These are phyloP conservation scores for Drosophila limbata DNA, from an alignment of 2,888 invertebrate genomes.

Conservation along the genomic window DNA sequence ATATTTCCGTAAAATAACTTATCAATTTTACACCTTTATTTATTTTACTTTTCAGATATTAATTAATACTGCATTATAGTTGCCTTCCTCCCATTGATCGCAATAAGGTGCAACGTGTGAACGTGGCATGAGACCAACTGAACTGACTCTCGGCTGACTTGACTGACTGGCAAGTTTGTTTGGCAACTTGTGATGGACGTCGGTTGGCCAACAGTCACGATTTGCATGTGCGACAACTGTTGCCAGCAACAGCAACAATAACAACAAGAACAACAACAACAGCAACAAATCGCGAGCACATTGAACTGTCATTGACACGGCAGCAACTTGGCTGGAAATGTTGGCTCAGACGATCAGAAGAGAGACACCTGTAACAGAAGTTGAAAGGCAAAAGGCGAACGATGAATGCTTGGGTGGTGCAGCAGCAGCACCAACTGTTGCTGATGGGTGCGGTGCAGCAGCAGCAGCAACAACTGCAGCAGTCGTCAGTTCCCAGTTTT, in stretches of 20 bases:
- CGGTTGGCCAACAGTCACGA: conserved; percentile 77
- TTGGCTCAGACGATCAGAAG: conserved; percentile 41
- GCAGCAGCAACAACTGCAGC: conserved; percentile 32
- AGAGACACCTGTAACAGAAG: conserved; percentile 74
- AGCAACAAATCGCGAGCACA: conserved; percentile 76
- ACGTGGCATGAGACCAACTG: conserved; percentile 27
- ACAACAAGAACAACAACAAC: conserved; percentile 34
- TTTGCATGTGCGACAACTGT: conserved; percentile 81
- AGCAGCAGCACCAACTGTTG: conserved; percentile 32
- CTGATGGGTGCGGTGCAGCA: conserved; percentile 63
- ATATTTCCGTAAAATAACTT: no score
- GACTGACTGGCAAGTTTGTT: conserved; percentile 71
- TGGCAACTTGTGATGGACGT: conserved; percentile 80
- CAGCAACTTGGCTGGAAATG: conserved; percentile 53
- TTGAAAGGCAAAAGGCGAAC: conserved; percentile 77
- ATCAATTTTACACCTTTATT: no score
- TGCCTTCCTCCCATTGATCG: neutral
- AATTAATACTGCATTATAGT: neutral
- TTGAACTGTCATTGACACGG: conserved; percentile 84
- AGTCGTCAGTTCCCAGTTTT: conserved; percentile 46
- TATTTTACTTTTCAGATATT: neutral
- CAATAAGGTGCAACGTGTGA: conserved; percentile 21
- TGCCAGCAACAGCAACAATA: conserved; percentile 58
- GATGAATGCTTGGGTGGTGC: conserved; percentile 59
- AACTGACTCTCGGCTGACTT: conserved; percentile 32